Base-by-base conservation (phyloP, 2,888 invertebrate genomes). In the Drosophila parthenogenetica region DNA sequence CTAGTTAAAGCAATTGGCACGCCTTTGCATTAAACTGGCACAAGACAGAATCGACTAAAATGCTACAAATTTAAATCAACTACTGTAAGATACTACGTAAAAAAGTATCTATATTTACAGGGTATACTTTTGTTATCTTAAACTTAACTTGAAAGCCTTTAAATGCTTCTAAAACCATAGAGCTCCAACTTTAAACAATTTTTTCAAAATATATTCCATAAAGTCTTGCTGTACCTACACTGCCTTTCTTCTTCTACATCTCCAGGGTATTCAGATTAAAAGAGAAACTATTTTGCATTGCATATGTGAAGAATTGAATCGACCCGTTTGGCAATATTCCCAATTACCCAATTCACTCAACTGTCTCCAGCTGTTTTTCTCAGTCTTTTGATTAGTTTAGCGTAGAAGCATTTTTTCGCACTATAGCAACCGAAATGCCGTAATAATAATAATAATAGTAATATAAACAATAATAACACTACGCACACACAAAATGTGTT, bases 401-500 rank as follows among this genome's bases (percentile, higher is more conserved):
- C 22, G 32, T 35, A 22, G 60, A 10, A 13, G 22, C 32, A 69
- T 25, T 54, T 59, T 50, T 51, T 54, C 35, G 40, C 17, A 54
- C 42, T 42, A 46, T 53, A 3, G 50, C 37, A 35, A 69, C 22
- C 22, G 16, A 5, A 53, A 48, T 48, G 39, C 13, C 39, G 45
- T 49, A 55, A 72, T 54, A 58, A 69, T 58, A 62, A 67, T 71
- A 61, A 50, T 35, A 35, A 35, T 35, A 35, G 35, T 71, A 61
- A 48, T 51, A 66, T 69, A 68, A 64, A 62, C 19, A 65, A 57
- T 29, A 61, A 58, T 17, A 67, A 57, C 43, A 63, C 65, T 68
- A 82, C 69, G 55, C 73, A 57, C 64, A 79, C 60, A 67, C 73
- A 63, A 71, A 69, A 77, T 69, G 75, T 83, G 83, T 75, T 83